Percentiles rank a stretch among this genome's conserved stretches.
phyloP scores from a whole-genome alignment of 2,888 invertebrate genomes.

The Apotomis turbidana region DNA sequence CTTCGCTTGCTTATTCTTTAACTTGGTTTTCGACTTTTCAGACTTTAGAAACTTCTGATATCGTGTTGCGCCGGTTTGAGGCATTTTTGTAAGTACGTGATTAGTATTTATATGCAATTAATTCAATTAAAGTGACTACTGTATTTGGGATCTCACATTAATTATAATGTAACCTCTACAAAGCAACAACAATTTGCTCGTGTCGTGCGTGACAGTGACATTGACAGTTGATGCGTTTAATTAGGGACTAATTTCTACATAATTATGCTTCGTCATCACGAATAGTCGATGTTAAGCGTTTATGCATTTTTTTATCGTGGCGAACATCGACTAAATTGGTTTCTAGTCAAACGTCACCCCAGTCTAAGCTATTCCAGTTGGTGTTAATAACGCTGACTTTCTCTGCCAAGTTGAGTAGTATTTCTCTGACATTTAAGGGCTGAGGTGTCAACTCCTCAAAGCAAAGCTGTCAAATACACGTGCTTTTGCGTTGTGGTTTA shows the following conservation, averaged over 20 bases:
- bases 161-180: conserved; percentile 10
- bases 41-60: conserved; percentile 91
- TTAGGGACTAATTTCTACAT: neutral
- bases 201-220: neutral
- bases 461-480: conserved; percentile 12
- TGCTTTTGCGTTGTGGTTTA: conserved; percentile 2
- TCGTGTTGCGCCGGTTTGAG: conserved; percentile 78
- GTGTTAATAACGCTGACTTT: neutral
- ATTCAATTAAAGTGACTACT: neutral
- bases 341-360: neutral
- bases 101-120: conserved; percentile 3
- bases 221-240: neutral
- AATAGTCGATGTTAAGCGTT: neutral
- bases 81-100: conserved; percentile 58
- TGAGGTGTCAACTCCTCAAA: no score
- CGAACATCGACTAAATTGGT: neutral
- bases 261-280: no score
- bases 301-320: neutral
- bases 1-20: conserved; percentile 87
- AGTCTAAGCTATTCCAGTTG: neutral
- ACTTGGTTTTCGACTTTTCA: conserved; percentile 95
- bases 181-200: neutral
- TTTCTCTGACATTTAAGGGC: neutral
- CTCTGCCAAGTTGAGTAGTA: neutral
- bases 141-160: neutral